These are phyloP conservation scores for Lophochroa leadbeateri DNA, from an alignment of 2,113 vertebrate species.

Conservation along the genomic window DNA sequence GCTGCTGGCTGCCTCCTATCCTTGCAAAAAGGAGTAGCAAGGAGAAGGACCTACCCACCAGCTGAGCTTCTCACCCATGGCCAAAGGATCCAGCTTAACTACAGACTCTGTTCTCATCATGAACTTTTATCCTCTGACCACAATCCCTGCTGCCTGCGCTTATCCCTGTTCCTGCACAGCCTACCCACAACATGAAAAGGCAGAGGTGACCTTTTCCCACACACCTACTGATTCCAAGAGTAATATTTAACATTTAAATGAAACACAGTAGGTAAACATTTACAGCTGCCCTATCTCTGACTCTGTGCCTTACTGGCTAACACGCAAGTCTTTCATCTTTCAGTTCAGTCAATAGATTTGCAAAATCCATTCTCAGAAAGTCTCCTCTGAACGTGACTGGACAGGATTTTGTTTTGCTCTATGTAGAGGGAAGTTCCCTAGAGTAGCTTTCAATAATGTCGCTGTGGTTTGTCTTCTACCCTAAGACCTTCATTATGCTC, in stretches of 20 bases:
- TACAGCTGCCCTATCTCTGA: not conserved
- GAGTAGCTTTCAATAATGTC: not conserved
- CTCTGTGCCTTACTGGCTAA: not conserved
- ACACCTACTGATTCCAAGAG: not conserved
- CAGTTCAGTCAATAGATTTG: not conserved
- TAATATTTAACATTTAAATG: not conserved
- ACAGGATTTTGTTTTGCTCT: not conserved
- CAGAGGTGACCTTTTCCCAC: not conserved
- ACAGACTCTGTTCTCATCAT: not conserved
- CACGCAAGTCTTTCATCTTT: rapidly evolving
- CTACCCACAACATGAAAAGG: not conserved
- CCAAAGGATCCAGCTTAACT: not conserved
- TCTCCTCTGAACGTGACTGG: not conserved
- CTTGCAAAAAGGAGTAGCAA: not conserved
- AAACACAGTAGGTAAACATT: not conserved
- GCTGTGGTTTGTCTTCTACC: not conserved
- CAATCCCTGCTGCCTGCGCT: not conserved
- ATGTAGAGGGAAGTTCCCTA: not conserved
- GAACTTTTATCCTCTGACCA: not conserved
- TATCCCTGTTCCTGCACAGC: not conserved
- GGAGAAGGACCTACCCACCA: not conserved
- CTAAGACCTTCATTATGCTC: not conserved
- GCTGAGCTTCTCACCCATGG: rapidly evolving
- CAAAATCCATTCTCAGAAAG: not conserved
- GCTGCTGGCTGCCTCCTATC: not conserved